A percentile compares a stretch with the other conserved stretches of the same genome.
These are phyloP conservation scores for Podotricha telesiphe DNA, from an alignment of 2,888 invertebrate species.

Conservation along the genomic window DNA sequence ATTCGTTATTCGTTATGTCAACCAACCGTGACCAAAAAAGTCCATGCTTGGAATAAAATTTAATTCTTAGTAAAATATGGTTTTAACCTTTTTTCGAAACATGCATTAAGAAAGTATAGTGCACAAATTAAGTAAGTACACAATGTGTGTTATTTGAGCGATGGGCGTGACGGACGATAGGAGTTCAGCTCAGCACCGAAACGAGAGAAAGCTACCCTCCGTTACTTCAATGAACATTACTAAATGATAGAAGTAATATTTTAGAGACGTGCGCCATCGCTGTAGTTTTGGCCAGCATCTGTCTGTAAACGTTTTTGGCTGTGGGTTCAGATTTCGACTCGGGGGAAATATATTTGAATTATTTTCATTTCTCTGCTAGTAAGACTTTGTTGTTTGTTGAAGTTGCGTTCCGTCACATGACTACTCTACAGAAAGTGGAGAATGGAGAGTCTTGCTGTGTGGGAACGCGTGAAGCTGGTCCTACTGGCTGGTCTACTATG, in stretches of 20 bases:
- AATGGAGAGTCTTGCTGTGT: no score
- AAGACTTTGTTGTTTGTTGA: no score
- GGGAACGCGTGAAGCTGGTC: no score
- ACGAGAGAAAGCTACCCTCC: conserved; percentile 75
- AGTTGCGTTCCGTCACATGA: no score
- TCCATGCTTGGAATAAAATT: not conserved
- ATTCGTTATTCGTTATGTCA: not conserved
- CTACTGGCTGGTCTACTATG: no score
- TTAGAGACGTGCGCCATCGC: not conserved
- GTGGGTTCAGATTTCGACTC: no score
- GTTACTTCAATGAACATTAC: conserved; percentile 42
- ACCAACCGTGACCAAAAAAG: not conserved
- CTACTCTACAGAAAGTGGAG: no score
- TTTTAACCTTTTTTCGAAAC: conserved; percentile 21
- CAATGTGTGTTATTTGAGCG: conserved; percentile 47
- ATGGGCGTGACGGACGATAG: conserved; percentile 52
- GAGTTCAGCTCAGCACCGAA: conserved; percentile 59
- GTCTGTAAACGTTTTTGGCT: no score
- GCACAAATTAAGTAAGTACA: conserved; percentile 48
- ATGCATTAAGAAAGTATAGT: conserved; percentile 48
- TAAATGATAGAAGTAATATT: not conserved
- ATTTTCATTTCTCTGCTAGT: no score
- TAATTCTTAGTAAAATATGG: not conserved
- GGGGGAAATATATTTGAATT: no score
- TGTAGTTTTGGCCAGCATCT: no score